These are phyloP conservation scores for Pygoscelis antarcticus DNA, from an alignment of 2,113 vertebrate genomes.

Conservation along the genomic window DNA sequence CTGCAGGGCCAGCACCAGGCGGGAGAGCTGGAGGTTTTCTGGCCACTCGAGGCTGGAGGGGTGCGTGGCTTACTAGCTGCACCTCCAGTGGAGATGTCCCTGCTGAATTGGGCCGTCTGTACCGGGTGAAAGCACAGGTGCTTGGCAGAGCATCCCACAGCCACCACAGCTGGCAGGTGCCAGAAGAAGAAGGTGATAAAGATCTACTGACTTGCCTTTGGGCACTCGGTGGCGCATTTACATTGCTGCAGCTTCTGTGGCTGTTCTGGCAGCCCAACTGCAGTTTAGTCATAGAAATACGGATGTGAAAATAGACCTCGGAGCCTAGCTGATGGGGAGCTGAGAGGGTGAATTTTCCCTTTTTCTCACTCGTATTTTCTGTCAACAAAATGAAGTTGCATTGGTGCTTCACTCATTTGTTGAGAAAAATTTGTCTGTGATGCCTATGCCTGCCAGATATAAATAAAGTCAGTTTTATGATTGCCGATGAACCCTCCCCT, in stretches of 20 bases:
- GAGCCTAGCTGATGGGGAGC: background rate
- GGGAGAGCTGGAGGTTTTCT: background rate
- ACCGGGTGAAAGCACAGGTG: background rate
- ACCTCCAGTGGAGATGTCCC: background rate
- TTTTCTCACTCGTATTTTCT: background rate
- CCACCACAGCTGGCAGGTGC: background rate
- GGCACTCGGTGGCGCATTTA: background rate
- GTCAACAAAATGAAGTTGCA: background rate
- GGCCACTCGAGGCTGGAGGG: background rate
- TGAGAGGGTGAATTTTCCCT: background rate
- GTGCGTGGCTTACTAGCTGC: background rate
- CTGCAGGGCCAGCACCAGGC: background rate
- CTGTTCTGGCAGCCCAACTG: background rate
- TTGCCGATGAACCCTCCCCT: background rate
- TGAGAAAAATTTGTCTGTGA: background rate
- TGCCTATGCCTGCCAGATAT: background rate
- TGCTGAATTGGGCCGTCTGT: background rate
- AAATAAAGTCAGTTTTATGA: background rate
- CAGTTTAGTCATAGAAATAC: background rate
- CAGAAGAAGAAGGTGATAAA: background rate
- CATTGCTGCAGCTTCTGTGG: background rate
- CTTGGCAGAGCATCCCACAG: background rate
- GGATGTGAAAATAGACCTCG: background rate
- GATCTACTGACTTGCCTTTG: background rate
- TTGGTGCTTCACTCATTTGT: background rate